These are phyloP conservation scores for Morone saxatilis DNA, from an alignment of 2,113 vertebrate genomes.

Conservation along the genomic window DNA sequence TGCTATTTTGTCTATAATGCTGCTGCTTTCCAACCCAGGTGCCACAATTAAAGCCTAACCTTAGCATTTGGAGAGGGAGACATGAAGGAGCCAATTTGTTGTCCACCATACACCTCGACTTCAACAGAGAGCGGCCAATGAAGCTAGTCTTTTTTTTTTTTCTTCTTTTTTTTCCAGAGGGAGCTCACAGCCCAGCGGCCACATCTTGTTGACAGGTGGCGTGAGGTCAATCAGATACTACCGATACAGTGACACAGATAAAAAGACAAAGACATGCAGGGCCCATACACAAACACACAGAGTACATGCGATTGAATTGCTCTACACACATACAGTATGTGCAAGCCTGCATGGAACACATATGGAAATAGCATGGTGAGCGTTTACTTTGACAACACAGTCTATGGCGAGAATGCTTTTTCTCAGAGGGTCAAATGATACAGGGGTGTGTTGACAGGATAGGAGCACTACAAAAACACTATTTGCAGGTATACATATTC, in stretches of 20 bases:
- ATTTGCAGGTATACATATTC: not conserved
- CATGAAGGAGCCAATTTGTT: conserved; percentile 83
- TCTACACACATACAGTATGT: not conserved
- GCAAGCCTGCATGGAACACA: not conserved
- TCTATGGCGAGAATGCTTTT: not conserved
- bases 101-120: conserved; percentile 63
- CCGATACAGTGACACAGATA: conserved; percentile 41
- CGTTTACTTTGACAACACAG: not conserved
- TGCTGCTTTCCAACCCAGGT: conserved; percentile 71
- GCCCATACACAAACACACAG: conserved; percentile 15
- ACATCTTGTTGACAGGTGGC: conserved; percentile 74
- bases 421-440: not conserved
- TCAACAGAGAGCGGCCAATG: conserved; percentile 63
- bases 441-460: not conserved
- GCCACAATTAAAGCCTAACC: conserved; percentile 88
- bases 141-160: conserved; percentile 29
- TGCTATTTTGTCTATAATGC: conserved; percentile 85
- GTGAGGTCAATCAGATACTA: conserved; percentile 64
- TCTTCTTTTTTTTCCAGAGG: not conserved
- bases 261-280: conserved; percentile 30
- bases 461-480: not conserved
- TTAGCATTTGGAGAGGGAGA: conserved; percentile 82
- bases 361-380: not conserved
- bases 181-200: conserved; percentile 40
- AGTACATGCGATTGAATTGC: not conserved